These are phyloP conservation scores for Paramormyrops kingsleyae DNA, from an alignment of 2,113 vertebrate genomes.

Conservation along the genomic window DNA sequence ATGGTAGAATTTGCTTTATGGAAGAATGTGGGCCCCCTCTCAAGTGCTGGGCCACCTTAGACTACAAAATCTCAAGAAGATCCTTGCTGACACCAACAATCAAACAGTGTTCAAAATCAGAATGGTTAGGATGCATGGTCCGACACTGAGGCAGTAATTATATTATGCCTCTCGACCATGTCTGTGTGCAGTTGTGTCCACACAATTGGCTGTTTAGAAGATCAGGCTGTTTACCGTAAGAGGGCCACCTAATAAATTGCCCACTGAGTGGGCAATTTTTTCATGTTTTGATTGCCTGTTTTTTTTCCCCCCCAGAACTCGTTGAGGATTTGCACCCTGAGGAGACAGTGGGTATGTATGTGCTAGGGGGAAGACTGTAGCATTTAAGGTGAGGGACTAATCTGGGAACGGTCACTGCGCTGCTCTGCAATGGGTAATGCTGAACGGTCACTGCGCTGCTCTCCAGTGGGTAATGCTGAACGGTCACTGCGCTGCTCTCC, in stretches of 20 bases:
- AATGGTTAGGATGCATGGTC: not conserved
- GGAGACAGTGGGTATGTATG: slow-evolving; percentile 25
- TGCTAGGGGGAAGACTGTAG: not conserved
- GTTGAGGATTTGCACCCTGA: slow-evolving; percentile 25
- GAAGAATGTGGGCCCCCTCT: not conserved
- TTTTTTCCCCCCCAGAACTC: slow-evolving; percentile 21
- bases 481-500: too few relatives aligned
- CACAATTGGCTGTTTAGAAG: not conserved
- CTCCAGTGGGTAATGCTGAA: too few relatives aligned
- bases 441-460: too few relatives aligned
- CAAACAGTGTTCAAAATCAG: not conserved
- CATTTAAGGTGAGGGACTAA: not conserved
- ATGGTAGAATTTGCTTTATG: not conserved
- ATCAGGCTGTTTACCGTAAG: not conserved
- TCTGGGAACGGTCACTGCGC: not conserved
- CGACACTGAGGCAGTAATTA: not conserved
- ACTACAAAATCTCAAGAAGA: not conserved
- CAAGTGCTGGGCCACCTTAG: not conserved
- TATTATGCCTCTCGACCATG: not conserved
- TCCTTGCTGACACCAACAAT: not conserved
- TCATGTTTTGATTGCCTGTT: not conserved
- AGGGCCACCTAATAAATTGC: not conserved
- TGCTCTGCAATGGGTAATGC: not conserved
- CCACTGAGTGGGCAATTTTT: not conserved
- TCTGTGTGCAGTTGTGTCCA: not conserved